A percentile compares a stretch with the other conserved stretches of the same genome.
These are phyloP conservation scores for Esperia sulphurella DNA, from an alignment of 2,888 invertebrate genomes.

Conservation along the genomic window DNA sequence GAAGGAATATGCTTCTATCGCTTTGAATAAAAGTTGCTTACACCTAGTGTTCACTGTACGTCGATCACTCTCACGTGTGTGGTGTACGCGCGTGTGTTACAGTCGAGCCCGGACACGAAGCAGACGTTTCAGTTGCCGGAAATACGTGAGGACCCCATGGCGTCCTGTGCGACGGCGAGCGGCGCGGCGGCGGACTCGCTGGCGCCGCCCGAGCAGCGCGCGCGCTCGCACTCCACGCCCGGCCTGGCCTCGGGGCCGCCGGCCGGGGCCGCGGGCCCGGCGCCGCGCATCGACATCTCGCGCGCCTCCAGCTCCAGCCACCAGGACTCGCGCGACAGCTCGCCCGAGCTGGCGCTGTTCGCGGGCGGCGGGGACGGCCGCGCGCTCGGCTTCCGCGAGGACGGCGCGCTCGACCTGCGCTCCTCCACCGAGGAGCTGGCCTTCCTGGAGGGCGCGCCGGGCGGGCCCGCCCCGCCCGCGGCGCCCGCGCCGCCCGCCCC, in stretches of 20 bases:
- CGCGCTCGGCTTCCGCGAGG: slow-evolving; percentile 82
- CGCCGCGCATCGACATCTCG: slow-evolving; percentile 93
- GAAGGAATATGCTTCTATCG: no score
- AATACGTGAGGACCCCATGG: slow-evolving; percentile 70
- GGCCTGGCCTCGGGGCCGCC: slow-evolving; percentile 82
- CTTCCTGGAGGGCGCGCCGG: slow-evolving; percentile 82
- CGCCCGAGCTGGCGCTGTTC: slow-evolving; percentile 90
- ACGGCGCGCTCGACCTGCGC: slow-evolving; percentile 90
- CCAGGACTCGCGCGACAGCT: slow-evolving; percentile 91
- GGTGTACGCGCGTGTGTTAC: no score
- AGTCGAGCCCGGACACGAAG: slow-evolving; percentile 81
- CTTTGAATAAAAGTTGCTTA: no score
- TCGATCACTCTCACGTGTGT: no score
- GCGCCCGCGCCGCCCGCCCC: slow-evolving; percentile 22
- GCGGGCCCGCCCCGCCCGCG: slow-evolving; percentile 17
- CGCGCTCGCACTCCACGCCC: slow-evolving; percentile 64
- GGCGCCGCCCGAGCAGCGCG: slow-evolving; percentile 54
- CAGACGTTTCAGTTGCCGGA: slow-evolving; percentile 77
- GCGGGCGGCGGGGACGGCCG: slow-evolving; percentile 56
- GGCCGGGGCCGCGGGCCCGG: slow-evolving; percentile 77
- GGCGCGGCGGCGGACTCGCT: slow-evolving; percentile 19
- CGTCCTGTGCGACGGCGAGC: slow-evolving; percentile 28
- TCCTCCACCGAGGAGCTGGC: slow-evolving; percentile 94
- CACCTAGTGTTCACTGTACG: no score
- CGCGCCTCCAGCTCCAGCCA: slow-evolving; percentile 93